Evolutionary conservation across 2,113 vertebrate genomes (phyloP).

Genomic region (Cryptomyrus ogoouensis): DNA sequence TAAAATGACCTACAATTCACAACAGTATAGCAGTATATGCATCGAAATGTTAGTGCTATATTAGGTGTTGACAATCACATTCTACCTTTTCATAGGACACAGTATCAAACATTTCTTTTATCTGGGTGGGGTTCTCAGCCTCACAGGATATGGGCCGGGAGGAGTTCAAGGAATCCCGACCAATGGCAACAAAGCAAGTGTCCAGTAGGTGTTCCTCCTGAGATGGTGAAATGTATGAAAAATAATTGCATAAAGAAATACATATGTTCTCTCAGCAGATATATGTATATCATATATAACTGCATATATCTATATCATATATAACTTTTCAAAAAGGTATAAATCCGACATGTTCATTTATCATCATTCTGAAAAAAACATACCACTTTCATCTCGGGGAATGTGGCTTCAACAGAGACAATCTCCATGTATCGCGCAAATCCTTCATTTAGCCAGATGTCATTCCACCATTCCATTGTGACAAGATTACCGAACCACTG

Average conservation of each 20-base stretch:
- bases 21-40: background rate
- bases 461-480: constrained; percentile 65
- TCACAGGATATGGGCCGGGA: constrained; percentile 63
- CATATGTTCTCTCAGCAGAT: background rate
- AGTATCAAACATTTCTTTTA: constrained; percentile 69
- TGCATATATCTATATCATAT: background rate
- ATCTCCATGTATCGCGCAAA: constrained; percentile 65
- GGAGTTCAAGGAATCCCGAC: constrained; percentile 63
- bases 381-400: constrained; percentile 57
- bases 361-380: background rate
- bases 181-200: constrained; percentile 60
- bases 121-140: constrained; percentile 67
- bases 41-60: background rate
- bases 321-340: background rate
- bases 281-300: background rate
- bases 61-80: background rate
- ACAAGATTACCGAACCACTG: constrained; percentile 68
- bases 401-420: constrained; percentile 57
- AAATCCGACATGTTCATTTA: background rate
- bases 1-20: background rate
- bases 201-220: constrained; percentile 63
- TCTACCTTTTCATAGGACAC: constrained; percentile 69
- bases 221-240: background rate
- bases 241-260: background rate
- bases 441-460: constrained; percentile 62